A percentile compares a stretch with the other conserved stretches of the same genome.
phyloP scores from a whole-genome alignment of 1,140 invertebrate species.

The Ylistrum balloti region DNA sequence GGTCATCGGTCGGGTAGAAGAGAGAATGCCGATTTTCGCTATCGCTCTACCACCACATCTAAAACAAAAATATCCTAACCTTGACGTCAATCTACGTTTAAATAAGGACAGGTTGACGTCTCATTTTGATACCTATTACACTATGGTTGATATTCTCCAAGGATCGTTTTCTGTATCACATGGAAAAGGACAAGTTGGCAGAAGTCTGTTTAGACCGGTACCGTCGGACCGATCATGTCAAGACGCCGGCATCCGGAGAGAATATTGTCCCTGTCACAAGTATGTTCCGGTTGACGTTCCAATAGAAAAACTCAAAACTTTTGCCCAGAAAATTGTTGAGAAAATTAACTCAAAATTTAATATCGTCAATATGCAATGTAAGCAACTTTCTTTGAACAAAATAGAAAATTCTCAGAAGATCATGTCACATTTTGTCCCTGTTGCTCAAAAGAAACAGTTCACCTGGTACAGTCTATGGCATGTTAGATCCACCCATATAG shows the following conservation, averaged over 20 bases:
- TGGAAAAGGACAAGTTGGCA: slow-evolving; percentile 49
- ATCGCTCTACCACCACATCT: slow-evolving; percentile 90
- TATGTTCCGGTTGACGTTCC: slow-evolving; percentile 43
- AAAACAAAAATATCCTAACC: slow-evolving; percentile 85
- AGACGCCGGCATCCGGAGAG: slow-evolving; percentile 79
- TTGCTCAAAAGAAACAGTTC: neutral
- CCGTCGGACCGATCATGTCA: slow-evolving; percentile 80
- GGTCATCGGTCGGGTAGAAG: slow-evolving; percentile 93
- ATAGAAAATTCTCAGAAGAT: slow-evolving; percentile 6
- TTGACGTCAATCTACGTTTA: slow-evolving; percentile 86
- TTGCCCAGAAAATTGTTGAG: slow-evolving; percentile 59
- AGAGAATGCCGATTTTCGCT: slow-evolving; percentile 92
- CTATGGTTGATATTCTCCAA: slow-evolving; percentile 79
- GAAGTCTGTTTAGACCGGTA: slow-evolving; percentile 81
- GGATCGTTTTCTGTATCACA: slow-evolving; percentile 61
- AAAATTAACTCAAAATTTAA: slow-evolving; percentile 68
- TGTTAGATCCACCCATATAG: neutral
- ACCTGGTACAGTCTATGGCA: neutral
- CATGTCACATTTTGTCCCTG: neutral
- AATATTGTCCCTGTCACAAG: slow-evolving; percentile 82
- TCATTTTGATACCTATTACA: slow-evolving; percentile 83
- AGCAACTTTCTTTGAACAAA: neutral
- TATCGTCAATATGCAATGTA: neutral
- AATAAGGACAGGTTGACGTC: slow-evolving; percentile 85
- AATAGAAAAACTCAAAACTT: slow-evolving; percentile 45